Evolutionary conservation across 2,888 invertebrate genomes (phyloP).

Genomic region (Gerris lacustris): DNA sequence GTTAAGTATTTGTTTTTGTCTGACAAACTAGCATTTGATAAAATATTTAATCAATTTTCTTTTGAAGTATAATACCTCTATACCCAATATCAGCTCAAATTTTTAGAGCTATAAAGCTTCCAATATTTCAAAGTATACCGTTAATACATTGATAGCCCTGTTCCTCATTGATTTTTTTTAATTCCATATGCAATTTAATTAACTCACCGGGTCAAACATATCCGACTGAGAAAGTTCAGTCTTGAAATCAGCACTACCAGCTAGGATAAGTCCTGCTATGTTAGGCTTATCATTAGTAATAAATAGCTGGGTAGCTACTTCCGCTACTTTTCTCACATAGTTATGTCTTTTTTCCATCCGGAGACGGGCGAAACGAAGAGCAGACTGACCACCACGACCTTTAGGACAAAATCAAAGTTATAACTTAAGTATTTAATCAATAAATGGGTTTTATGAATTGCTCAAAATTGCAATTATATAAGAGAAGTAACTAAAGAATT

Average conservation of each 20-base stretch:
- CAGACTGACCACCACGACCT: slow-evolving; percentile 97
- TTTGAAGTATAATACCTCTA: too few relatives aligned
- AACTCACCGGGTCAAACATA: slow-evolving; percentile 95
- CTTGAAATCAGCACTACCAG: slow-evolving; percentile 99
- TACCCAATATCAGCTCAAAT: too few relatives aligned
- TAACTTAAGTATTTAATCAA: too few relatives aligned
- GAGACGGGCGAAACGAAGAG: slow-evolving; percentile 96
- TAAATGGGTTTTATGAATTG: too few relatives aligned
- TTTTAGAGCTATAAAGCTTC: too few relatives aligned
- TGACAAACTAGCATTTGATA: too few relatives aligned
- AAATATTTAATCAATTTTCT: too few relatives aligned
- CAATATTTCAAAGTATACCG: too few relatives aligned
- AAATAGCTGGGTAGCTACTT: slow-evolving; percentile 91
- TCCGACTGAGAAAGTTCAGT: slow-evolving; percentile 98
- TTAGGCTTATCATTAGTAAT: slow-evolving; percentile 96
- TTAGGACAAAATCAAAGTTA: slow-evolving; percentile 19
- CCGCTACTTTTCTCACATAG: slow-evolving; percentile 96
- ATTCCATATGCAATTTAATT: slow-evolving; percentile 7
- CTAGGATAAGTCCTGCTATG: slow-evolving; percentile 91
- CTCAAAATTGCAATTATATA: too few relatives aligned
- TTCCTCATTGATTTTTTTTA: too few relatives aligned
- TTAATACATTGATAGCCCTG: too few relatives aligned
- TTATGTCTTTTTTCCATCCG: slow-evolving; percentile 99
- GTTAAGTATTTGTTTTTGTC: too few relatives aligned
- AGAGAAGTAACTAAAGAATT: not conserved